A percentile compares a stretch with the other conserved stretches of the same genome.
Evolutionary conservation across 1,140 invertebrate species (phyloP).

Genomic region (Tetramorium alpestre): DNA sequence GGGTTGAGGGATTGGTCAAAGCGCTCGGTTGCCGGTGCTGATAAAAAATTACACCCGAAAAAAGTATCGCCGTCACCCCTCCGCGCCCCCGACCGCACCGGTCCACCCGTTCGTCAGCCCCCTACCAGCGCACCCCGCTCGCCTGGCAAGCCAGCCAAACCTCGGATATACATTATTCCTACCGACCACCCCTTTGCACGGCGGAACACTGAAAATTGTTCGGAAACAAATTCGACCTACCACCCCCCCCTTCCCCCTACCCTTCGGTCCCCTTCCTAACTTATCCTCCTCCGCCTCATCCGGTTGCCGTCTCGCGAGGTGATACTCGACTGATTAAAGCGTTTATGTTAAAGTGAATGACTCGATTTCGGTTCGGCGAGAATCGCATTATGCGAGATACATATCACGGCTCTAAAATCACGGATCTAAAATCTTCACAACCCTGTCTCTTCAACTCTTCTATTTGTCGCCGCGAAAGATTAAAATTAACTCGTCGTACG

Average conservation of each 20-base stretch:
- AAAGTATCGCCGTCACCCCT: slow-evolving; percentile 80
- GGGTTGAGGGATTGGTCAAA: slow-evolving; percentile 81
- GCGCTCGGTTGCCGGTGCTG: slow-evolving; percentile 79
- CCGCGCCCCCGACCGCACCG: slow-evolving; percentile 51
- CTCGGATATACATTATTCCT: slow-evolving; percentile 80
- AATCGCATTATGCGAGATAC: neutral
- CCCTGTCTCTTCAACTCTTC: neutral
- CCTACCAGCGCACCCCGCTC: slow-evolving; percentile 39
- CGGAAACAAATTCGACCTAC: slow-evolving; percentile 75
- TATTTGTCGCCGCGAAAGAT: neutral
- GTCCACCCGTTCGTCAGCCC: slow-evolving; percentile 44
- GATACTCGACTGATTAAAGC: slow-evolving; percentile 67
- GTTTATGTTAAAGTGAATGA: neutral
- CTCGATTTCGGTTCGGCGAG: neutral
- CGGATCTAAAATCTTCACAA: neutral
- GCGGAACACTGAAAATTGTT: slow-evolving; percentile 77
- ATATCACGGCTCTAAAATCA: neutral
- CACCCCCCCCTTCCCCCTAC: neutral
- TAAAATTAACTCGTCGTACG: neutral
- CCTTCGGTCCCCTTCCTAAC: slow-evolving; percentile 31
- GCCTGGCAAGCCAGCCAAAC: slow-evolving; percentile 73
- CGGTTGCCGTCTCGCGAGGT: slow-evolving; percentile 29
- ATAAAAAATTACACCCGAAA: slow-evolving; percentile 84
- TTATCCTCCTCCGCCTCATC: neutral
- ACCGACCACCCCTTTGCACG: slow-evolving; percentile 74